A percentile compares a stretch with the other conserved stretches of the same genome.
These are phyloP conservation scores for Drosophila navojoa DNA, from an alignment of 1,140 invertebrate species.

Conservation along the genomic window DNA sequence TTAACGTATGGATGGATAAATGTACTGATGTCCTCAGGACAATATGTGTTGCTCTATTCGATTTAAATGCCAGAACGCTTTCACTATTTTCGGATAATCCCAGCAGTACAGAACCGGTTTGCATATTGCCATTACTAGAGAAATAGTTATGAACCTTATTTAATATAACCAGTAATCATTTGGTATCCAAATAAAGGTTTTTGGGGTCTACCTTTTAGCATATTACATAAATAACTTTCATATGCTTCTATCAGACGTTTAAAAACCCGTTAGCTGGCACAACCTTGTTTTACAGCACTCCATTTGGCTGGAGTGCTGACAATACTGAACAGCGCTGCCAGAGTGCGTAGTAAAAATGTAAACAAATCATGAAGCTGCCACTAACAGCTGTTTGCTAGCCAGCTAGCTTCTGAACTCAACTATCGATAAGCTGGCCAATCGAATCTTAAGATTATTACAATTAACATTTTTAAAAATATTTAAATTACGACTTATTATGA, in stretches of 20 bases:
- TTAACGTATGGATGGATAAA: too few species aligned
- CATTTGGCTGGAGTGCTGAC: neutral
- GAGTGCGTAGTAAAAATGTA: neutral
- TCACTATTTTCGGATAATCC: too few species aligned
- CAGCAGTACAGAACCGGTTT: neutral
- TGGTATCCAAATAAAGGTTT: neutral
- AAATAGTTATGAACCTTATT: neutral
- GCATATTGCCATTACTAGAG: neutral
- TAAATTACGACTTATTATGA: too few species aligned
- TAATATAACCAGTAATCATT: neutral
- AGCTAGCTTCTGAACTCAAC: neutral
- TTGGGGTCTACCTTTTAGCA: neutral
- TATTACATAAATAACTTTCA: neutral
- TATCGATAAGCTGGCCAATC: conserved; percentile 26
- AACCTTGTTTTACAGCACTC: too few species aligned
- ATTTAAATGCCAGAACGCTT: too few species aligned
- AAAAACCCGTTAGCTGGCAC: neutral
- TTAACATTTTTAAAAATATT: neutral
- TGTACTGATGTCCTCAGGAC: too few species aligned
- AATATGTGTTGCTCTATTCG: too few species aligned
- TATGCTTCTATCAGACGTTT: neutral
- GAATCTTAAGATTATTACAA: neutral
- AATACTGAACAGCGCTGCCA: conserved; percentile 5
- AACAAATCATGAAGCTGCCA: neutral
- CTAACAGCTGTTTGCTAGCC: conserved; percentile 1